These are phyloP conservation scores for Barbus barbus DNA, from an alignment of 2,113 vertebrate species.

Conservation along the genomic window DNA sequence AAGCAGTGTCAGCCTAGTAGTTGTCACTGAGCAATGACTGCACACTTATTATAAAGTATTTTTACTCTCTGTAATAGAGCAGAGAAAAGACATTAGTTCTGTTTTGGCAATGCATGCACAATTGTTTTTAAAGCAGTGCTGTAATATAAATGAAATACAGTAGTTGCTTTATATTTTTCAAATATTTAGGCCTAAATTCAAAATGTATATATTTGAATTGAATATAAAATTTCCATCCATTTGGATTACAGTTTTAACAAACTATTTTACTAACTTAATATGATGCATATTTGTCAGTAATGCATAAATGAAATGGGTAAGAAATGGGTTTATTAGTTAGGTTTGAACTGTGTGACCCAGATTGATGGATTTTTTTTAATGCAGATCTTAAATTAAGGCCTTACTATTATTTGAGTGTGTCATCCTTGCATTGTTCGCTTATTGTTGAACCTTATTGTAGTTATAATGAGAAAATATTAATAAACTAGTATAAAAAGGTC, in stretches of 20 bases:
- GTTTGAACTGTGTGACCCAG: not conserved
- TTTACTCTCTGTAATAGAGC: not conserved
- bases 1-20: not conserved
- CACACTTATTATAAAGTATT: not conserved
- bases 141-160: not conserved
- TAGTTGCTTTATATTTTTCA: too few relatives aligned
- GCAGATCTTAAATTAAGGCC: not conserved
- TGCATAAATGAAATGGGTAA: too few relatives aligned
- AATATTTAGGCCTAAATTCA: too few relatives aligned
- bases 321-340: too few relatives aligned
- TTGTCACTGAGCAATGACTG: slow-evolving; percentile 14
- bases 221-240: too few relatives aligned
- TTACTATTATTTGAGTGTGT: not conserved
- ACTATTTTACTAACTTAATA: too few relatives aligned
- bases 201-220: too few relatives aligned
- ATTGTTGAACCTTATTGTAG: not conserved
- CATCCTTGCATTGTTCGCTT: not conserved
- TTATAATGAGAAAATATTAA: not conserved
- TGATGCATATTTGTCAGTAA: too few relatives aligned
- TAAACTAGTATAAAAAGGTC: not conserved
- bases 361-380: not conserved
- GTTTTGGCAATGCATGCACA: not conserved
- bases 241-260: too few relatives aligned
- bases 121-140: slow-evolving; percentile 4
- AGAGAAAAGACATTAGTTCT: not conserved